Conservation (phyloP, 53 echinoderm and acorn worm species). For the Echinometra lucunter region DNA sequence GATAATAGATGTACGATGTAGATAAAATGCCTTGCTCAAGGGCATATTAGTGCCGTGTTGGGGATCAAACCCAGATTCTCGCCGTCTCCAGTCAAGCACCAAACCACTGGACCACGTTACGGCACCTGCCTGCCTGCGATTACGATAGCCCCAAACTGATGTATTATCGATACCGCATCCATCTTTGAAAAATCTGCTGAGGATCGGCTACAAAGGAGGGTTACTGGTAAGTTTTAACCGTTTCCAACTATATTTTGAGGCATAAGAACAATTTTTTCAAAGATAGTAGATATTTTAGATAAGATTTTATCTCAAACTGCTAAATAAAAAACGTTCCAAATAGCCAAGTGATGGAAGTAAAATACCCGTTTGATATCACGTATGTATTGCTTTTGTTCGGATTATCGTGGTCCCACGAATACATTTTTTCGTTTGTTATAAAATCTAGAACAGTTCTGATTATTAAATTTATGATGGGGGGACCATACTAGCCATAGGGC, state of each 20-base stretch:
- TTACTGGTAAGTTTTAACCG: neutral
- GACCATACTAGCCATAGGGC: too few species aligned
- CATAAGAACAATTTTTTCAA: neutral
- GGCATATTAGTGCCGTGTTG: too few species aligned
- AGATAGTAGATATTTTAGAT: neutral
- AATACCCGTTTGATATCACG: neutral
- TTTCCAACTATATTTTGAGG: neutral
- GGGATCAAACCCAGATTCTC: too few species aligned
- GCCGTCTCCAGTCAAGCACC: too few species aligned
- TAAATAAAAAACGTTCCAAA: neutral
- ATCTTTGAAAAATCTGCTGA: slow-evolving; percentile 13
- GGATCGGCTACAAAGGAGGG: neutral
- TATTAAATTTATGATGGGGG: too few species aligned
- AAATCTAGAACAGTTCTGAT: too few species aligned
- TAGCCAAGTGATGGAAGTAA: neutral
- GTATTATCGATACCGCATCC: slow-evolving; percentile 6
- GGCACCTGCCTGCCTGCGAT: neutral
- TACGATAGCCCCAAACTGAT: neutral
- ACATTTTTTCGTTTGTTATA: slow-evolving; percentile 7
- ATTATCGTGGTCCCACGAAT: slow-evolving; percentile 8
- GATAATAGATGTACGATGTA: too few species aligned
- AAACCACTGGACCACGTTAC: too few species aligned
- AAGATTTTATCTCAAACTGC: neutral
- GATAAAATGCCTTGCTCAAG: too few species aligned
- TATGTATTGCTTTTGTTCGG: neutral